phyloP scores from a whole-genome alignment of 2,888 invertebrate species.

The Pristionchus arcanus region DNA sequence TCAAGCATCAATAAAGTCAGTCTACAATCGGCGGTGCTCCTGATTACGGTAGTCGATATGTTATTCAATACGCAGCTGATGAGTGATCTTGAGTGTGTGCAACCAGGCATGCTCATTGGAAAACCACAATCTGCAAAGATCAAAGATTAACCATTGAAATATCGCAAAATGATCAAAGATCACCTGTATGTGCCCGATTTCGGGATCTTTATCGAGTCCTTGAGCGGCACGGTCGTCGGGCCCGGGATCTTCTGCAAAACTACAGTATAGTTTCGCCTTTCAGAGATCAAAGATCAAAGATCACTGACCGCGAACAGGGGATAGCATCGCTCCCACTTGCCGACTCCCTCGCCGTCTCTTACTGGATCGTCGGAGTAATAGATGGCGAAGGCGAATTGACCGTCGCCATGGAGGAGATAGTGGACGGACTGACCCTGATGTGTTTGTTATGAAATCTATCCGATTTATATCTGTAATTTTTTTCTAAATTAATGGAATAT shows the following conservation, averaged over 20 bases:
- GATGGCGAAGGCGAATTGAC: constrained; percentile 77
- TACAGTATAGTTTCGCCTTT: constrained; percentile 29
- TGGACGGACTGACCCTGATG: background rate
- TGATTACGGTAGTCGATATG: background rate
- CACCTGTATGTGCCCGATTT: constrained; percentile 60
- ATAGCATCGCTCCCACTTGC: constrained; percentile 68
- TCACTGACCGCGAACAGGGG: constrained; percentile 74
- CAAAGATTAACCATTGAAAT: background rate
- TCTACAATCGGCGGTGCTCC: background rate
- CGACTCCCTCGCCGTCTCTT: constrained; percentile 59
- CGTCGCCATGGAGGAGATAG: constrained; percentile 66
- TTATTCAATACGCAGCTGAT: constrained; percentile 57
- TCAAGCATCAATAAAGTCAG: constrained; percentile 9
- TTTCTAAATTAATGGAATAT: no score
- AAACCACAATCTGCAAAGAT: constrained; percentile 71
- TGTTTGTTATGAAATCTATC: no score
- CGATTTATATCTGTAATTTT: background rate
- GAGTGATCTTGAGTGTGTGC: constrained; percentile 72
- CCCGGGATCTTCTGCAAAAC: constrained; percentile 76
- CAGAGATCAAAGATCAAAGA: background rate
- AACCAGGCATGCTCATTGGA: constrained; percentile 78
- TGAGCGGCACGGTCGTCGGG: constrained; percentile 74
- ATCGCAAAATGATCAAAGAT: background rate
- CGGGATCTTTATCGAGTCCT: constrained; percentile 62
- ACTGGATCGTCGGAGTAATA: constrained; percentile 61